Base-by-base conservation (phyloP, 2,888 invertebrate genomes). In the Drepana falcataria region DNA sequence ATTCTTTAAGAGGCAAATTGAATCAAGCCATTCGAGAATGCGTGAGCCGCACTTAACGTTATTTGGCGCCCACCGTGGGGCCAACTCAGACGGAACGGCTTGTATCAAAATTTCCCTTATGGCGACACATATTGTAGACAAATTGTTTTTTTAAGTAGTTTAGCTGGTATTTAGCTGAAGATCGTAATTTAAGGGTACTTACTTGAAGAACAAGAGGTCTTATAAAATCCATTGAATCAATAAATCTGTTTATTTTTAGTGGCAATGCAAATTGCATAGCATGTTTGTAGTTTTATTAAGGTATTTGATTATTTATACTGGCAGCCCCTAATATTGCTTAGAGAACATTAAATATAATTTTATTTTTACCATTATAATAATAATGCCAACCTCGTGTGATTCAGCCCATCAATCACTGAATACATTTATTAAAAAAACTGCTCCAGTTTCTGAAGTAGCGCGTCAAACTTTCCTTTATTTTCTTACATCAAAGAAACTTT, bases 1-100 rank as follows among this genome's bases (percentile, higher is more conserved):
- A 67, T 64, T 61, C 59, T 62, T 62, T 57, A 53, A 59, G 59
- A 61, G 63, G 65, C 67, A 66, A 72, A 73, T 72, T 67, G 65
- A 67, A 73, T 71, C 61, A 64, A 62, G 63, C 61, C 63, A 64
- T 62, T 61, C 57, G 55, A 57, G 55, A 59, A 37, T 51, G 44
- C 44, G 44, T 44, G 55, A 59, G 53, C 40, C 44, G 48, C 53
- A 53, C 49, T 37, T 57, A 59, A 59, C 52, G 53, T 53, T 55
- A 55, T 57, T 59, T 59, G 57, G 57, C 59, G 59, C 59, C 57
- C 59, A 57, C 48, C 55, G 35, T 59, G 59, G 59, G 56, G 52
- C 55, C 52, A 48, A n/a, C 49, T 35, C 35, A 34, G 37, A 49
- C 48, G 37, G 6, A 7, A 51, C 35, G 51, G 44, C 9, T 44